phyloP scores from a whole-genome alignment of 2,888 invertebrate species.

The Hypolimnas misippus region DNA sequence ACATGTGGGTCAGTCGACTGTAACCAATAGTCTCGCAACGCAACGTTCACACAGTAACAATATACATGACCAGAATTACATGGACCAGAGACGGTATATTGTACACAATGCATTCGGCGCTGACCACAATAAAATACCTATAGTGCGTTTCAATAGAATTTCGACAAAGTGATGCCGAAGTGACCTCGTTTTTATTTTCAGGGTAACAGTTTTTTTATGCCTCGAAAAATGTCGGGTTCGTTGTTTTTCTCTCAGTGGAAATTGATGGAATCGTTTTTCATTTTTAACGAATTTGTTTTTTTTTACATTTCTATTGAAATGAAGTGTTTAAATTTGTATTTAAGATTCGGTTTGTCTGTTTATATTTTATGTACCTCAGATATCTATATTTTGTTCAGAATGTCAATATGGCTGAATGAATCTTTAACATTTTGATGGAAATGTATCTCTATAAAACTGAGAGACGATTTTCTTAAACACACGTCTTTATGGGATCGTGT shows the following conservation, averaged over 20 bases:
- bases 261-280: too few species aligned
- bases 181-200: background rate
- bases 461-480: too few species aligned
- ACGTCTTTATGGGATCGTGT: too few species aligned
- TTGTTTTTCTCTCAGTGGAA: background rate
- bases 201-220: background rate
- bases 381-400: too few species aligned
- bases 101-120: constrained; percentile 18
- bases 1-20: constrained; percentile 67
- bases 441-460: too few species aligned
- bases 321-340: background rate
- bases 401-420: too few species aligned
- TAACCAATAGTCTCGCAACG: constrained; percentile 41
- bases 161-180: background rate
- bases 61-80: constrained; percentile 23
- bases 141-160: background rate
- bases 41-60: constrained; percentile 48
- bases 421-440: too few species aligned
- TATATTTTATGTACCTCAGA: too few species aligned
- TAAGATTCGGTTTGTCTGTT: background rate
- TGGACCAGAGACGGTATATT: constrained; percentile 5
- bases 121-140: constrained; percentile 15
- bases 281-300: background rate
- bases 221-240: background rate
- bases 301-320: background rate